These are phyloP conservation scores for Eurytoma adleriae DNA, from an alignment of 2,888 invertebrate genomes.

Conservation along the genomic window DNA sequence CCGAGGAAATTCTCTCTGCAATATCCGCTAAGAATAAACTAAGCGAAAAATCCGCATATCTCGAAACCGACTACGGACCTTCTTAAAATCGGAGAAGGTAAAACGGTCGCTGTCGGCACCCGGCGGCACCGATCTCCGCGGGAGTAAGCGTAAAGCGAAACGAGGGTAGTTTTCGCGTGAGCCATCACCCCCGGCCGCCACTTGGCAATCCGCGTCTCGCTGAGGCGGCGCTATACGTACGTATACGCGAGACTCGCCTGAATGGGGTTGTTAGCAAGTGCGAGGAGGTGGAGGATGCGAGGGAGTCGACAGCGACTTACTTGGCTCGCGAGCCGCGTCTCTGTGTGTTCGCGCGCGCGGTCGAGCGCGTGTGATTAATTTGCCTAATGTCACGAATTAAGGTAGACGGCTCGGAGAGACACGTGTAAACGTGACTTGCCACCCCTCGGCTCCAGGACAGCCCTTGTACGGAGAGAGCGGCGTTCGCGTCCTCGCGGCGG, in stretches of 20 bases:
- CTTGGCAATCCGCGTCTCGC: neutral
- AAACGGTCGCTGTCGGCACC: neutral
- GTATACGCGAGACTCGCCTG: neutral
- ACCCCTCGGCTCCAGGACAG: neutral
- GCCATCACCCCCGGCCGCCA: no score
- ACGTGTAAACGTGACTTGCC: conserved; percentile 44
- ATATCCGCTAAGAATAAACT: no score
- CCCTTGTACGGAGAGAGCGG: neutral
- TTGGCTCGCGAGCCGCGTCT: neutral
- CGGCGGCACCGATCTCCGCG: neutral
- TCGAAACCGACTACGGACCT: no score
- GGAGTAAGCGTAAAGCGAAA: neutral
- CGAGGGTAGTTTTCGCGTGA: neutral
- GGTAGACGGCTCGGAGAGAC: conserved; percentile 25
- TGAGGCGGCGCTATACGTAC: neutral
- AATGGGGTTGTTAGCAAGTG: conserved; percentile 44
- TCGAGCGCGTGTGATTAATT: conserved; percentile 47
- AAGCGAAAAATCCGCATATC: no score
- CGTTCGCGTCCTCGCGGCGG: no score
- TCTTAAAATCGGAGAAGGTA: neutral
- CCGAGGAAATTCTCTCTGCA: no score
- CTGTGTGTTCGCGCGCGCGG: conserved; percentile 4
- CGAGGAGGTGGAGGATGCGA: neutral
- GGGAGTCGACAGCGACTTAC: neutral
- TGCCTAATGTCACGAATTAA: conserved; percentile 51